phyloP scores from a whole-genome alignment of 2,888 invertebrate species.

The Ypsolopha scabrella region DNA sequence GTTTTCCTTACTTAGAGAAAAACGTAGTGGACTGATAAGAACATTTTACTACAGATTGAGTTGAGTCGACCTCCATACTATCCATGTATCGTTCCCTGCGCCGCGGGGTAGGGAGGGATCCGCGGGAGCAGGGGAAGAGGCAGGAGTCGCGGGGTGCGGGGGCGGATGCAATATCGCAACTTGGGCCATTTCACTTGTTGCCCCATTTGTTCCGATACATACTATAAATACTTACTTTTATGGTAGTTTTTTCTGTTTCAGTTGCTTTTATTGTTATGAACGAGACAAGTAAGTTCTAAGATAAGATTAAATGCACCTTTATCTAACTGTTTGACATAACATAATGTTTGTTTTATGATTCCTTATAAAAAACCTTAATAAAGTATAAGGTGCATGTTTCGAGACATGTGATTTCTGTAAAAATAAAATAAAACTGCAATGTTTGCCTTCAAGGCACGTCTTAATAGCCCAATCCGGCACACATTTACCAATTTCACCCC shows the following conservation, averaged over 20 bases:
- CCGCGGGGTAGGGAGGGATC: constrained; percentile 12
- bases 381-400: no score
- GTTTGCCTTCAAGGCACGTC: no score
- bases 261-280: neutral
- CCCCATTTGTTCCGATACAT: constrained; percentile 43
- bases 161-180: constrained; percentile 23
- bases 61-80: neutral
- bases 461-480: no score
- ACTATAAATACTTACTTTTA: constrained; percentile 31
- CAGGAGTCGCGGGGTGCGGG: constrained; percentile 9
- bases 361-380: no score
- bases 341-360: no score
- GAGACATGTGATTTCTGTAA: no score
- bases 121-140: constrained; percentile 12
- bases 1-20: constrained; percentile 2
- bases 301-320: no score
- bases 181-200: constrained; percentile 20
- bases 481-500: neutral
- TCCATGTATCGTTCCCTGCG: constrained; percentile 16
- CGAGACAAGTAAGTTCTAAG: neutral
- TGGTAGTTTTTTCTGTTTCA: constrained; percentile 14
- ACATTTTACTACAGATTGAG: neutral
- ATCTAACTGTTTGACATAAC: no score
- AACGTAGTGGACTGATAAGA: no score
- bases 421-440: no score